Base-by-base conservation (phyloP, 2,888 invertebrate species). In the Eilema griseolum region DNA sequence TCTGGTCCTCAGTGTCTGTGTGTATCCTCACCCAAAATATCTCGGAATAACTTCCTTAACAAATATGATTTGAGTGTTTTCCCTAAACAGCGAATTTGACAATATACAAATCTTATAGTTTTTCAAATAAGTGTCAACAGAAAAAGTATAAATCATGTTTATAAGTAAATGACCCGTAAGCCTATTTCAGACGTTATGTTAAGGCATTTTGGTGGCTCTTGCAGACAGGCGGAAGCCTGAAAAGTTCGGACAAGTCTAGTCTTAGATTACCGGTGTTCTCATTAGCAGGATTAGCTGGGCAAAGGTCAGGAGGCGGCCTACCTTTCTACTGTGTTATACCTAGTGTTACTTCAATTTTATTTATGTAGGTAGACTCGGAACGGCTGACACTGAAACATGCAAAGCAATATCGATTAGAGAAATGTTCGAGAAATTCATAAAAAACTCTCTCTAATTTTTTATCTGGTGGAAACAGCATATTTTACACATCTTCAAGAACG, bases 171-270 rank as follows among this genome's bases (percentile, higher is more conserved):
- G 52, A 52, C 20, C 52, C 5, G n/a, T 52, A 52, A 52, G 52
- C 52, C 52, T 52, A 52, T 52, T 52, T 52, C 52, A 52, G n/a
- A 52, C n/a, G 52, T 52, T 52, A 52, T n/a, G n/a, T n/a, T 0
- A n/a, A 52, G 10, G 52, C n/a, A 52, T n/a, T 66, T 61, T 31
- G 28, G 37, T 41, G 57, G 4, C 64, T 31, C 31, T 28, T 41
- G 46, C 24, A 68, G 68, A 65, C 67, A 61, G 69, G 3, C 12
- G 26, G 71, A 71, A 71, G 71, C 71, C 71, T 33, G 60, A 68
- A 61, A 71, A 71, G 61, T 65, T 65, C 33, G 23, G 26, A 37
- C 33, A 37, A 56, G 57, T 65, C 41, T 67, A 56, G 67, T 71
- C 60, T 71, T 66, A 56, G 52, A 52, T 70, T 69, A 61, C 65